These are phyloP conservation scores for Rhopalosiphum padi DNA, from an alignment of 1,140 invertebrate species.

Conservation along the genomic window DNA sequence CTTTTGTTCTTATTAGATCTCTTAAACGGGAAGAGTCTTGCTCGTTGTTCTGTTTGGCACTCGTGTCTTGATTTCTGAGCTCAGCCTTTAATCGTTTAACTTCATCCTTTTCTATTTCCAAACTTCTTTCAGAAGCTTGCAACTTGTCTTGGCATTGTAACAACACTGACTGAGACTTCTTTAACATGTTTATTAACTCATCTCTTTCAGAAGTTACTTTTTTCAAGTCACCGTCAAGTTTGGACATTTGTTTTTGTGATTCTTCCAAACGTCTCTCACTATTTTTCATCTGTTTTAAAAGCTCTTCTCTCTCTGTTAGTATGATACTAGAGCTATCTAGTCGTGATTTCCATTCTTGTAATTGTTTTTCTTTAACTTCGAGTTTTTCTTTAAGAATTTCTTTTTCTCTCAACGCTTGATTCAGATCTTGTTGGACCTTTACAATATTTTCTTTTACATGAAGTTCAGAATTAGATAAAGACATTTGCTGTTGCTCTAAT, in stretches of 20 bases:
- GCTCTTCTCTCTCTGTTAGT: slow-evolving; percentile 46
- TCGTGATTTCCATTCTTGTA: slow-evolving; percentile 48
- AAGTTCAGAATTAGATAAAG: slow-evolving; percentile 64
- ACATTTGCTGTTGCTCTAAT: slow-evolving; percentile 72
- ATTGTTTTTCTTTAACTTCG: slow-evolving; percentile 66
- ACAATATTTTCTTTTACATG: slow-evolving; percentile 63
- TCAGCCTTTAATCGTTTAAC: slow-evolving; percentile 75
- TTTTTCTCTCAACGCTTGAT: slow-evolving; percentile 73
- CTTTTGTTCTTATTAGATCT: slow-evolving; percentile 58
- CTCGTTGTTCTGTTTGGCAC: slow-evolving; percentile 34
- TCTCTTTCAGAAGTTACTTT: slow-evolving; percentile 85
- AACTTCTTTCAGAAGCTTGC: slow-evolving; percentile 79
- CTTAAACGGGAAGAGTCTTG: slow-evolving; percentile 38
- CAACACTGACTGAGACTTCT: slow-evolving; percentile 91
- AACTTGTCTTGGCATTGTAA: slow-evolving; percentile 91
- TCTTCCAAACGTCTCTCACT: slow-evolving; percentile 79
- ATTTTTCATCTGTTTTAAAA: slow-evolving; percentile 59
- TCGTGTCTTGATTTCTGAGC: slow-evolving; percentile 65
- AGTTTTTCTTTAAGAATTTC: slow-evolving; percentile 77
- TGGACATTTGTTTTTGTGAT: slow-evolving; percentile 81
- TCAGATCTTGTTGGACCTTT: slow-evolving; percentile 72
- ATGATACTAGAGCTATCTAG: slow-evolving; percentile 46
- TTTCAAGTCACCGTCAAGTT: slow-evolving; percentile 83
- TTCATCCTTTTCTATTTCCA: slow-evolving; percentile 81
- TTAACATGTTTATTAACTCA: slow-evolving; percentile 85